Conservation (phyloP, 2,113 vertebrate genomes). For the Cromileptes altivelis region DNA sequence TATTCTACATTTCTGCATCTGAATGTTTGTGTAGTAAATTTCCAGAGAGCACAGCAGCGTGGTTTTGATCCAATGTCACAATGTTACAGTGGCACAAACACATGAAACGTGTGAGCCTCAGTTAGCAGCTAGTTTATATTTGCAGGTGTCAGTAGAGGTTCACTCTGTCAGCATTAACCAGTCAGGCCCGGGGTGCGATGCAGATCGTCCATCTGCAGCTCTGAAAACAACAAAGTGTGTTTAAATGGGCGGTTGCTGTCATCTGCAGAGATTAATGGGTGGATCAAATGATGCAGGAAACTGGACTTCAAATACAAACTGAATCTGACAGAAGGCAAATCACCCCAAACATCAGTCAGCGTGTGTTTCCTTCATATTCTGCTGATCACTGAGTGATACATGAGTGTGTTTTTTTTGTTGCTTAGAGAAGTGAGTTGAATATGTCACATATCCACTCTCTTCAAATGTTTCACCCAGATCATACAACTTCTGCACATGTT, state of each 20-base stretch:
- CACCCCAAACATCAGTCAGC: conserved; percentile 15
- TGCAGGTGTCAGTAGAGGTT: neutral
- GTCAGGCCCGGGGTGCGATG: neutral
- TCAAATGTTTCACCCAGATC: neutral
- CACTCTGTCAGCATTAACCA: neutral
- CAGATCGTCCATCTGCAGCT: conserved; percentile 22
- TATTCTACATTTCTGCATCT: too few species aligned
- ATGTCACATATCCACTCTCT: neutral
- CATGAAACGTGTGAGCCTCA: neutral
- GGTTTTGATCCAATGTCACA: neutral
- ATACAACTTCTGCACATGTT: too few species aligned
- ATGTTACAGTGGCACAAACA: too few species aligned
- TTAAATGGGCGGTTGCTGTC: conserved; percentile 2
- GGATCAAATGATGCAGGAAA: conserved; percentile 51
- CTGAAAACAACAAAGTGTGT: conserved; percentile 24
- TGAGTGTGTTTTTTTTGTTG: neutral
- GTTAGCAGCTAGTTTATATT: neutral
- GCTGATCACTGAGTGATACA: neutral
- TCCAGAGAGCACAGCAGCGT: neutral
- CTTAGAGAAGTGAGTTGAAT: neutral
- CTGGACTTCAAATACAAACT: conserved; percentile 24
- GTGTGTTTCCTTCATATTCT: neutral
- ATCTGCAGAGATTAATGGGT: conserved; percentile 23
- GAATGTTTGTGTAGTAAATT: neutral
- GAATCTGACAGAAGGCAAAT: conserved; percentile 15